Conservation (phyloP, 1,140 invertebrate species). For the Euura lappo region DNA sequence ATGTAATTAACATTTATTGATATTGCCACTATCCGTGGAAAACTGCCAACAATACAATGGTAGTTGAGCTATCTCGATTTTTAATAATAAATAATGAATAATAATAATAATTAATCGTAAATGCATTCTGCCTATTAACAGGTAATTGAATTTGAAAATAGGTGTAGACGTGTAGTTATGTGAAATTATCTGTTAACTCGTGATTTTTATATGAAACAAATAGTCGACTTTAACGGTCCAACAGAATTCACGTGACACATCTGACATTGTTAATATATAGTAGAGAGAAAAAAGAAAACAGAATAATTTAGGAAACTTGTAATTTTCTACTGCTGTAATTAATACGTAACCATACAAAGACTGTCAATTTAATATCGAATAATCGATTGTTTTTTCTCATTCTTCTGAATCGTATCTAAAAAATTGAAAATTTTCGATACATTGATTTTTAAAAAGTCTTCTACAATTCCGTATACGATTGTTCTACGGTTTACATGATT, state of each 20-base stretch:
- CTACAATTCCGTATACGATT: neutral
- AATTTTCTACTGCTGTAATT: neutral
- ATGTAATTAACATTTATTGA: constrained; percentile 7
- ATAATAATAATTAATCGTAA: neutral
- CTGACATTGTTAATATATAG: neutral
- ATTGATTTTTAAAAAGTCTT: neutral
- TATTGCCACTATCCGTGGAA: constrained; percentile 4
- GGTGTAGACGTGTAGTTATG: neutral
- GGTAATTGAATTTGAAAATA: neutral
- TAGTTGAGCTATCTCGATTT: neutral
- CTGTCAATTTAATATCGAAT: neutral
- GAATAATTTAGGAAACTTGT: neutral
- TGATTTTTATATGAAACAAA: neutral
- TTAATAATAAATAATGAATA: neutral
- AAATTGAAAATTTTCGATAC: neutral
- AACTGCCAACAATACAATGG: neutral
- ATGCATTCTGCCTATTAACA: neutral
- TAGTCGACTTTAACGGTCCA: too few species aligned
- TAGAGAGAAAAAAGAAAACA: neutral
- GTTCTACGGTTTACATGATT: neutral
- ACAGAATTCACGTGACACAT: too few species aligned
- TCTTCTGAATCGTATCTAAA: neutral
- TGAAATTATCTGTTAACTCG: neutral
- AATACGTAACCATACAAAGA: neutral
- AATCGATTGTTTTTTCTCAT: neutral